Base-by-base conservation (phyloP, 2,797 vertebrate genomes). In the Cetoscarus ocellatus region DNA sequence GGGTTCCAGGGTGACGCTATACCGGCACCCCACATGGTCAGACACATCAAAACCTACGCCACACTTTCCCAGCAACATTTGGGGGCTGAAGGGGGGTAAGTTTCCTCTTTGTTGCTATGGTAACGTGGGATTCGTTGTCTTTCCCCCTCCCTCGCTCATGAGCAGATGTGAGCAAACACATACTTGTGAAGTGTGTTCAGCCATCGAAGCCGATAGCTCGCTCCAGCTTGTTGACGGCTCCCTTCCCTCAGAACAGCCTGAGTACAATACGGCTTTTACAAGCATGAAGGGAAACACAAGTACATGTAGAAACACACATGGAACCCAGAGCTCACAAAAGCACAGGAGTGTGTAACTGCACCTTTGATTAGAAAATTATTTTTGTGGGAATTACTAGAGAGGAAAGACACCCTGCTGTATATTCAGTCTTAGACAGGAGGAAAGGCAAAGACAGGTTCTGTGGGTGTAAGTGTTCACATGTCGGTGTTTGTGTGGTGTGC, bases 71-170 rank as follows among this genome's bases (percentile, higher is more conserved):
- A 74, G 78, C 52, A 83, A 74, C 55, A 68, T 77, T 82, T 72
- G 10, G 65, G 59, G 49, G 50, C 27, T 27, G 61, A 27, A 7
- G 35, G 36, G 54, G 62, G 65, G 35, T 40, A 64, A 71, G 59
- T 70, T 84, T 74, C 62, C 71, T 76, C 70, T 76, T 74, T 83
- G 93, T 95, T 94, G 88, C 94, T 81, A 95, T 93, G 87, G 93
- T 35, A 88, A 95, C 85, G 42, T 51, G 10, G 75, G 79, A 83
- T 85, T 80, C 67, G 54, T 84, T 86, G 70, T 81, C 84, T 77
- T 81, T 4, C 57, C 73, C 70, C 82, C 68, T 84, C 74, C 50
- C 68, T 82, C 75, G 73, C 75, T 73, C 83, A 81, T 67, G 74
- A 83, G 75, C 83, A 89, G 80, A 88, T 84, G 80, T 88, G 82